These are phyloP conservation scores for Microcebus murinus DNA, from an alignment of 2,113 vertebrate genomes.

Conservation along the genomic window DNA sequence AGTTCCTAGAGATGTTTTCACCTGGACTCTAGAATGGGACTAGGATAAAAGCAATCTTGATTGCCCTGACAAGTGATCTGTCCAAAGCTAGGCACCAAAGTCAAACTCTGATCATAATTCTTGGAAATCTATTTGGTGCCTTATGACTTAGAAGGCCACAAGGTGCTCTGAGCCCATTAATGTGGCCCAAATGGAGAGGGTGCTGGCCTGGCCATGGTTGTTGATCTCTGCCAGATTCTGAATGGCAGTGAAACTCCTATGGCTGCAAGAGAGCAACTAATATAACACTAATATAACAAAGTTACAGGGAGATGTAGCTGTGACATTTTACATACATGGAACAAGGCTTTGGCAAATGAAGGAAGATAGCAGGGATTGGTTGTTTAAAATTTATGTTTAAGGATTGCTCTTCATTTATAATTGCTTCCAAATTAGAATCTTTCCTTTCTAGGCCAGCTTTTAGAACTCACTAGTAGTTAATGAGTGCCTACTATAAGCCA, in stretches of 20 bases:
- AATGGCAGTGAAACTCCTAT: not conserved
- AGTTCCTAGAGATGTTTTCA: conserved; percentile 20
- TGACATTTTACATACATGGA: not conserved
- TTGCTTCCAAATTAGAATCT: not conserved
- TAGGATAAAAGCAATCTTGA: conserved; percentile 1
- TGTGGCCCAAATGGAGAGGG: not conserved
- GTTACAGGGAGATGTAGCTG: not conserved
- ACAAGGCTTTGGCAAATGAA: not conserved
- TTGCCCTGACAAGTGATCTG: not conserved
- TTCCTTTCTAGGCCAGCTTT: not conserved
- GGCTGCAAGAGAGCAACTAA: not conserved
- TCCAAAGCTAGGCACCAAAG: not conserved
- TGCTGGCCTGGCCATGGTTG: not conserved
- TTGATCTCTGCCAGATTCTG: not conserved
- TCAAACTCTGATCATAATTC: conserved; percentile 43
- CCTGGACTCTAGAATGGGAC: not conserved
- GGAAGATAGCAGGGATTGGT: not conserved
- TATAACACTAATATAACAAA: not conserved
- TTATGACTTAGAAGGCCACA: conserved; percentile 46
- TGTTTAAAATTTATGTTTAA: not conserved
- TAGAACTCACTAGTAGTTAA: not conserved
- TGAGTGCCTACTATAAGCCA: not conserved
- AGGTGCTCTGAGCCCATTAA: not conserved
- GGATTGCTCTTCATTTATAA: not conserved
- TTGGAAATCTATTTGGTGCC: conserved; percentile 35